These are phyloP conservation scores for Acronicta aceris DNA, from an alignment of 2,888 invertebrate genomes.

Conservation along the genomic window DNA sequence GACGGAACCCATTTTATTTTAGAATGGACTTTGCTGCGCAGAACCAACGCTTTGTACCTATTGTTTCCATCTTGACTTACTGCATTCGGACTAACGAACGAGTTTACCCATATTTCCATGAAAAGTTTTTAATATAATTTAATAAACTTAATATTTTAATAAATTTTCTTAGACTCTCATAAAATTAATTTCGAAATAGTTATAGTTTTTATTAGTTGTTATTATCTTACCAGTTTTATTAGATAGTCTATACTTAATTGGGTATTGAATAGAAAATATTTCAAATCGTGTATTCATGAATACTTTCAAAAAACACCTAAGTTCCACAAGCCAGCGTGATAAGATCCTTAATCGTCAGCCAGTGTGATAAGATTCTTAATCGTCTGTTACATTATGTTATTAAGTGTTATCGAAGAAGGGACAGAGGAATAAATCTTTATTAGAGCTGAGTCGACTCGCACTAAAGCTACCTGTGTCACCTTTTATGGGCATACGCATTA, in stretches of 20 bases:
- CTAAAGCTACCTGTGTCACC: constrained; percentile 49
- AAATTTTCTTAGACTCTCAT: too few species aligned
- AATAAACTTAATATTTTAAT: too few species aligned
- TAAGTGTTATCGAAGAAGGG: constrained; percentile 42
- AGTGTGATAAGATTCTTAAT: constrained; percentile 36
- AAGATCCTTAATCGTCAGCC: constrained; percentile 35
- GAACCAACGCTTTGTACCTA: too few species aligned
- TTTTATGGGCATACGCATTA: constrained; percentile 40
- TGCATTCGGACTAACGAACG: too few species aligned
- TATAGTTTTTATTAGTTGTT: too few species aligned
- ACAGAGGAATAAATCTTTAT: constrained; percentile 58
- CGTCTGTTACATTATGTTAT: constrained; percentile 49
- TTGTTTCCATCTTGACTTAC: too few species aligned
- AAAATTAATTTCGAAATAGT: too few species aligned
- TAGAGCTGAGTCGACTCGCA: constrained; percentile 47
- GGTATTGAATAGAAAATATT: constrained; percentile 7
- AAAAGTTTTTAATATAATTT: too few species aligned
- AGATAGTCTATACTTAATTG: neutral
- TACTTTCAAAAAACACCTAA: constrained; percentile 32
- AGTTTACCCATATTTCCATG: too few species aligned
- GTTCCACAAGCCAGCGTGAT: constrained; percentile 25
- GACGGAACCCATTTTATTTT: too few species aligned
- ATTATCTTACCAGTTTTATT: too few species aligned
- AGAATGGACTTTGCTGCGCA: too few species aligned
- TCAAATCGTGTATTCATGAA: neutral